These are phyloP conservation scores for Helicoverpa armigera DNA, from an alignment of 1,140 invertebrate species.

Conservation along the genomic window DNA sequence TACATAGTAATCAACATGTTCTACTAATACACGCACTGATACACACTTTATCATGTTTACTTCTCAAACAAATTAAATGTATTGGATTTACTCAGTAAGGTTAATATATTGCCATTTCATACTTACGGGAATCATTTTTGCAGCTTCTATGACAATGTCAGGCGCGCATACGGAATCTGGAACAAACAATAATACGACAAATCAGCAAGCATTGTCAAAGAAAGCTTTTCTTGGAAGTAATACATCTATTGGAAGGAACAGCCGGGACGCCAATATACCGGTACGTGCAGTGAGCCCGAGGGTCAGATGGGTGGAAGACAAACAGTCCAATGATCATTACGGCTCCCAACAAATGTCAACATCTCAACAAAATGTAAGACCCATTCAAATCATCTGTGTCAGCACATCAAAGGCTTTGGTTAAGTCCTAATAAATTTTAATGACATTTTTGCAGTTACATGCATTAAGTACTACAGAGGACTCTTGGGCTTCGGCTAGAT, in stretches of 20 bases:
- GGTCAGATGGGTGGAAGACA: conserved; percentile 84
- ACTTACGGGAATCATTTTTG: conserved; percentile 56
- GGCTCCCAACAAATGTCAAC: conserved; percentile 75
- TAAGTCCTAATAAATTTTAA: neutral
- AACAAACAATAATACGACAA: conserved; percentile 73
- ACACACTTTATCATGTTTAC: conserved; percentile 81
- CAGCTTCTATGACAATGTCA: conserved; percentile 87
- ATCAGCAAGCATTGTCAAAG: conserved; percentile 83
- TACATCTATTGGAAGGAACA: conserved; percentile 80
- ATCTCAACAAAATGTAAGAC: conserved; percentile 83
- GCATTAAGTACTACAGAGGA: conserved; percentile 72
- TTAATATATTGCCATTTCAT: neutral
- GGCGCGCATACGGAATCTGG: conserved; percentile 80
- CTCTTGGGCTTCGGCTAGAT: conserved; percentile 77
- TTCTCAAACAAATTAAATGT: conserved; percentile 33
- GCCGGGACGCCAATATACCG: conserved; percentile 83
- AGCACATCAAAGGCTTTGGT: neutral
- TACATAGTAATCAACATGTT: conserved; percentile 63
- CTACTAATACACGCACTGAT: conserved; percentile 66
- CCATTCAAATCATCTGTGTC: conserved; percentile 29
- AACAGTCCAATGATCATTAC: conserved; percentile 74
- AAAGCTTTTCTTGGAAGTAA: conserved; percentile 85
- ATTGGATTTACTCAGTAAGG: neutral
- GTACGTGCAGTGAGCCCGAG: conserved; percentile 85
- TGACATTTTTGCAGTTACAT: conserved; percentile 68